Evolutionary conservation across 2,113 vertebrate genomes (phyloP), one percentile per base, ranked within the genome.

Genomic region (Heterotis niloticus): DNA sequence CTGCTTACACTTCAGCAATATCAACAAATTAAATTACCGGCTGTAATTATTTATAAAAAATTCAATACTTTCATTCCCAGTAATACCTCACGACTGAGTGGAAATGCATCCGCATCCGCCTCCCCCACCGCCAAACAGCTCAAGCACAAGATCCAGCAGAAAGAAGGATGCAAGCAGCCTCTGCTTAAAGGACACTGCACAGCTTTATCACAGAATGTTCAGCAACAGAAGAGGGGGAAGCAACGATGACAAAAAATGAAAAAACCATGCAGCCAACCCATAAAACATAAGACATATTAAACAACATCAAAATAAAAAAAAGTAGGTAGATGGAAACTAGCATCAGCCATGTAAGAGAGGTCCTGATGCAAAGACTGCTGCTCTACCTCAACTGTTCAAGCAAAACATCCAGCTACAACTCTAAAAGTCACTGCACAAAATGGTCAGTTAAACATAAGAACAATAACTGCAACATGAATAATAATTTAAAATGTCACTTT

Each of bases 31-130:
- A 78, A 75, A 66, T 75, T 67, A 78, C 16, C 14, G 24, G 11
- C 44, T 44, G 77, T 75, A 44, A 80, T 80, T 75, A 80, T 80
- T 80, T 80, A 80, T 67, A 57, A 66, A 73, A 66, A 74, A 75
- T 75, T 29, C 78, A 73, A 74, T 79, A 74, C 70, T 1, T 26
- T 57, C 51, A 23, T 68, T 80, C 28, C 54, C 51, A 26, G 54
- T 17, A 75, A 75, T 75, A 64, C 56, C 73, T 62, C 52, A 67
- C 52, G 56, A 54, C 65, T 79, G 56, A 78, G 34, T 75, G 26
- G 70, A 69, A 64, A 75, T n/a, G n/a, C n/a, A n/a, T n/a, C n/a
- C n/a, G n/a, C n/a, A n/a, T n/a, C 34, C 34, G 3, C 34, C 34
- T 7, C 34, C 34, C 34, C n/a, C 69, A 18, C 7, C 17, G 4